phyloP scores from a whole-genome alignment of 2,797 vertebrate genomes.

The Ciconia nigra region DNA sequence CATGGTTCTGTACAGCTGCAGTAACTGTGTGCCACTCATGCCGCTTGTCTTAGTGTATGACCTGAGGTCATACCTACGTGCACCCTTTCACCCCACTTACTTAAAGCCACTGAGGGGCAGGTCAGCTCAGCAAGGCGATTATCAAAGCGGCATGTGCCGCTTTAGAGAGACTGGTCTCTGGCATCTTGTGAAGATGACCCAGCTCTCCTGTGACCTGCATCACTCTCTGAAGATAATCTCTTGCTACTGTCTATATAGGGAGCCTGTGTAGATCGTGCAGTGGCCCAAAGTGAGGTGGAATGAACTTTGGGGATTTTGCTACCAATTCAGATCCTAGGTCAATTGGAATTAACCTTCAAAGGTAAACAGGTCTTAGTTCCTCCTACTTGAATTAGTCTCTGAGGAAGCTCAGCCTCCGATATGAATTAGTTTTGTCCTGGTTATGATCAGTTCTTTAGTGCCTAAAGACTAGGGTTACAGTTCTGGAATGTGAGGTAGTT shows the following conservation, averaged over 20 bases:
- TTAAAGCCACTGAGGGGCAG: neutral
- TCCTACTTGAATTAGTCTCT: neutral
- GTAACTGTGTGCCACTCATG: neutral
- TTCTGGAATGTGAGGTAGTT: neutral
- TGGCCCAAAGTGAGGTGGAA: neutral
- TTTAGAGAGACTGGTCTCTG: neutral
- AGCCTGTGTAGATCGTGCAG: neutral
- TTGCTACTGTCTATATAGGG: neutral
- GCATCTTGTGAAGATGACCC: neutral
- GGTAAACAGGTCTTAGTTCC: neutral
- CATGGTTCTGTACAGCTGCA: neutral
- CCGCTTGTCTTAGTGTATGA: neutral
- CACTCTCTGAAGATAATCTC: neutral
- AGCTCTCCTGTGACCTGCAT: neutral
- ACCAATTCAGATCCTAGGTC: neutral
- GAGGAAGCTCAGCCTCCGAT: neutral
- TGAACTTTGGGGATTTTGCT: neutral
- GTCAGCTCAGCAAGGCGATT: neutral
- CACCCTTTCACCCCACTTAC: neutral
- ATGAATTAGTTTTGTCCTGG: neutral
- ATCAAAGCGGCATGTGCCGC: neutral
- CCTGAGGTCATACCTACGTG: neutral
- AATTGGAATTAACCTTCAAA: constrained; percentile 19
- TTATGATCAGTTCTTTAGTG: neutral
- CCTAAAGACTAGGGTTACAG: neutral